phyloP scores from a whole-genome alignment of 2,113 vertebrate genomes.

The Rhea pennata region DNA sequence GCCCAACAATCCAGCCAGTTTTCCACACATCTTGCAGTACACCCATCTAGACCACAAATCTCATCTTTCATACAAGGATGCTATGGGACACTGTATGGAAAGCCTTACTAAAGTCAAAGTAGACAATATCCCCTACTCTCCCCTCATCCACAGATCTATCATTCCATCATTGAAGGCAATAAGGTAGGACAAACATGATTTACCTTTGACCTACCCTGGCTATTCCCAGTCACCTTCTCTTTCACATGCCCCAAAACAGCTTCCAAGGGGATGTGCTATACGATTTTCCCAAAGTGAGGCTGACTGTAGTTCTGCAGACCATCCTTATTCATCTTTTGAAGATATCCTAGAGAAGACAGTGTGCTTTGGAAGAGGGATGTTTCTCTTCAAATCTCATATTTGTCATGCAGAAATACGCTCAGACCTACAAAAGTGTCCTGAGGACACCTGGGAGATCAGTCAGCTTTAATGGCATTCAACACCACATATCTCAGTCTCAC shows the following conservation, averaged over 20 bases:
- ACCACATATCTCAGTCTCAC: neutral
- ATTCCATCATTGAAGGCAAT: neutral
- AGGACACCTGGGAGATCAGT: neutral
- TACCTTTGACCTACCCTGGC: neutral
- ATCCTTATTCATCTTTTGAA: neutral
- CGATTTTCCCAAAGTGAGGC: neutral
- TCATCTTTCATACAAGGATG: neutral
- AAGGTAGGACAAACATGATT: neutral
- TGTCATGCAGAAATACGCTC: neutral
- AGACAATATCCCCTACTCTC: neutral
- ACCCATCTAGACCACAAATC: neutral
- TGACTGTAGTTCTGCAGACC: neutral
- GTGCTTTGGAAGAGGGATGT: neutral
- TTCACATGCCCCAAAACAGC: neutral
- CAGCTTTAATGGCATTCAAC: neutral
- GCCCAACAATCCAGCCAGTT: neutral
- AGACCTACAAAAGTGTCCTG: neutral
- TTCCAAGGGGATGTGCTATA: neutral
- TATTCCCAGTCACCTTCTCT: neutral
- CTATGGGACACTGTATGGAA: neutral
- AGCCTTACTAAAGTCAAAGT: neutral
- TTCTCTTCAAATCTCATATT: neutral
- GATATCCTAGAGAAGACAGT: neutral
- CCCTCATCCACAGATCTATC: neutral
- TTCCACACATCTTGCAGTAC: neutral